Percentiles rank a stretch among this genome's conserved stretches.
phyloP scores from a whole-genome alignment of 2,888 invertebrate genomes.

The Plutella xylostella region DNA sequence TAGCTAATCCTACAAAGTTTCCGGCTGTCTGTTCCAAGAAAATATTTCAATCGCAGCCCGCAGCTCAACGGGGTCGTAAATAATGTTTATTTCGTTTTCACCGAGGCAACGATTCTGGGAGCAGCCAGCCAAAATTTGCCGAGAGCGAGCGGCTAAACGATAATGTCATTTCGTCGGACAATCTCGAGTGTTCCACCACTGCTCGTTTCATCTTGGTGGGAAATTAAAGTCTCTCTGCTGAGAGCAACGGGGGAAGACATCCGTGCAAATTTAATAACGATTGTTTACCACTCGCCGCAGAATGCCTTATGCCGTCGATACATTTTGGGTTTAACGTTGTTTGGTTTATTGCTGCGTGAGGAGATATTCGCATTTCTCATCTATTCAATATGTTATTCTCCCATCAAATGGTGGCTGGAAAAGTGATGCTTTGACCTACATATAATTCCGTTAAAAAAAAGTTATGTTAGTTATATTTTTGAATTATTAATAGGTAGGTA shows the following conservation, averaged over 20 bases:
- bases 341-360: too few species aligned
- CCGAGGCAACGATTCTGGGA: constrained; percentile 32
- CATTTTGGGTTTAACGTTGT: too few species aligned
- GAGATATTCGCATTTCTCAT: too few species aligned
- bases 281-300: constrained; percentile 58
- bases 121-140: constrained; percentile 34
- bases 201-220: constrained; percentile 34
- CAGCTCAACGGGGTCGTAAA: constrained; percentile 6
- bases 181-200: constrained; percentile 36
- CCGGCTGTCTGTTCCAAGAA: background rate
- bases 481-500: too few species aligned
- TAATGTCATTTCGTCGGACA: constrained; percentile 48
- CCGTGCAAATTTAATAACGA: constrained; percentile 66
- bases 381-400: too few species aligned
- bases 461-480: too few species aligned
- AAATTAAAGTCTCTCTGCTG: constrained; percentile 39
- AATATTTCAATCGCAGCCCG: constrained; percentile 3
- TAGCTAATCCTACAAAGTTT: too few species aligned
- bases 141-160: constrained; percentile 40
- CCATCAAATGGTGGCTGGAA: too few species aligned
- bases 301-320: constrained; percentile 48
- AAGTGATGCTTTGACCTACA: too few species aligned
- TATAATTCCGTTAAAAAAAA: too few species aligned
- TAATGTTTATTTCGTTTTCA: constrained; percentile 35
- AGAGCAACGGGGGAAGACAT: constrained; percentile 40